These are phyloP conservation scores for Cyaniris semiargus DNA, from an alignment of 2,888 invertebrate species.

Conservation along the genomic window DNA sequence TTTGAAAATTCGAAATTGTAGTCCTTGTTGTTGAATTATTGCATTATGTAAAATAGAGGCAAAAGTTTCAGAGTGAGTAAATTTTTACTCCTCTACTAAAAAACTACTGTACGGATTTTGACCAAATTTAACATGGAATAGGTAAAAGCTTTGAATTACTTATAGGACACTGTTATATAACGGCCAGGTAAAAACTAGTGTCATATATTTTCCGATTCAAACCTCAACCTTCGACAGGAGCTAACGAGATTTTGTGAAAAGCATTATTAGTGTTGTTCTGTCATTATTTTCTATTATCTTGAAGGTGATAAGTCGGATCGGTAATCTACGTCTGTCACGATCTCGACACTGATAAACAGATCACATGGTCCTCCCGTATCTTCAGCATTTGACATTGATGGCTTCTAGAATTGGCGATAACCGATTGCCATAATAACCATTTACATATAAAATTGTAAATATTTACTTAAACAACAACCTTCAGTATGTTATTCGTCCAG, in stretches of 20 bases:
- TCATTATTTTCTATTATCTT: constrained; percentile 42
- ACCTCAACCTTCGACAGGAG: neutral
- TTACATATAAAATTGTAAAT: neutral
- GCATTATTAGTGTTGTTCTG: constrained; percentile 37
- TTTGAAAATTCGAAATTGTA: no score
- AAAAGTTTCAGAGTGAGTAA: no score
- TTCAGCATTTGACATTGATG: constrained; percentile 18
- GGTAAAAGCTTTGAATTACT: no score
- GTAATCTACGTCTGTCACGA: constrained; percentile 67
- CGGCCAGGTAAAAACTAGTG: neutral
- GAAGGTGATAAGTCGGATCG: constrained; percentile 48
- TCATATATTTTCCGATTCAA: neutral
- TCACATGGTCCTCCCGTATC: constrained; percentile 55
- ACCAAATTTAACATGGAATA: no score
- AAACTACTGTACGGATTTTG: no score
- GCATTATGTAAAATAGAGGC: no score
- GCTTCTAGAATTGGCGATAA: constrained; percentile 16
- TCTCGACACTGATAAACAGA: constrained; percentile 61
- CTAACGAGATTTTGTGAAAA: constrained; percentile 5
- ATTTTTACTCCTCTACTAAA: no score
- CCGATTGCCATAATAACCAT: constrained; percentile 11
- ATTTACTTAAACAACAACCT: neutral
- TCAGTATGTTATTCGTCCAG: neutral
- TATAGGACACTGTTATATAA: no score
- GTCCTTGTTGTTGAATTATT: no score